These are phyloP conservation scores for Stegostoma tigrinum DNA, from an alignment of 2,113 vertebrate genomes.

Conservation along the genomic window DNA sequence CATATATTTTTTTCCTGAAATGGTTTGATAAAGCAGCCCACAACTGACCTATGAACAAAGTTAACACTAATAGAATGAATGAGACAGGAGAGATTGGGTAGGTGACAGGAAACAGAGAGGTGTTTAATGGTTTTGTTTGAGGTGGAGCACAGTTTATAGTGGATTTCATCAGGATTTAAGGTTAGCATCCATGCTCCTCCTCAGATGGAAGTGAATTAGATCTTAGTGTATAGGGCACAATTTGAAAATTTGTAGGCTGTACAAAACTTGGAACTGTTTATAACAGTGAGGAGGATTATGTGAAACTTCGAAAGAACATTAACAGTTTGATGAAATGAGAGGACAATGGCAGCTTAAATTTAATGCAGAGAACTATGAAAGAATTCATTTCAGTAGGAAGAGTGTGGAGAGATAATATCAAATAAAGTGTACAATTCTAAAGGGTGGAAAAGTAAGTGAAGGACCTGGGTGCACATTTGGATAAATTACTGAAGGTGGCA, in stretches of 20 bases:
- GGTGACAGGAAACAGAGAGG: not conserved
- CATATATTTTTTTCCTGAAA: no score
- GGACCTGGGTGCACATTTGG: not conserved
- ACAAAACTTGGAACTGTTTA: not conserved
- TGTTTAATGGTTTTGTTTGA: not conserved
- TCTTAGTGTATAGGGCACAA: not conserved
- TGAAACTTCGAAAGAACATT: no score
- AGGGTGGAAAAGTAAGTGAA: not conserved
- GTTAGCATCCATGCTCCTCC: not conserved
- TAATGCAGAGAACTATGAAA: not conserved
- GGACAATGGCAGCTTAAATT: not conserved
- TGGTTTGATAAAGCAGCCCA: no score
- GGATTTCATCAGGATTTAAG: not conserved
- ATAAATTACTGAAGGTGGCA: not conserved
- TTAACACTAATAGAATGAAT: not conserved
- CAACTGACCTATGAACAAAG: not conserved
- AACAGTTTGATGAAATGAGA: not conserved
- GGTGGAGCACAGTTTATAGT: not conserved
- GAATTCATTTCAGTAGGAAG: not conserved
- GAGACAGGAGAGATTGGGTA: not conserved
- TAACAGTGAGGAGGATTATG: no score
- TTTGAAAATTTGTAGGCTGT: not conserved
- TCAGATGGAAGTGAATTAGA: not conserved
- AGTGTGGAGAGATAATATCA: not conserved
- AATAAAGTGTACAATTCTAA: not conserved